These are phyloP conservation scores for Mus spretus DNA, from an alignment of 2,797 vertebrate species.

Conservation along the genomic window DNA sequence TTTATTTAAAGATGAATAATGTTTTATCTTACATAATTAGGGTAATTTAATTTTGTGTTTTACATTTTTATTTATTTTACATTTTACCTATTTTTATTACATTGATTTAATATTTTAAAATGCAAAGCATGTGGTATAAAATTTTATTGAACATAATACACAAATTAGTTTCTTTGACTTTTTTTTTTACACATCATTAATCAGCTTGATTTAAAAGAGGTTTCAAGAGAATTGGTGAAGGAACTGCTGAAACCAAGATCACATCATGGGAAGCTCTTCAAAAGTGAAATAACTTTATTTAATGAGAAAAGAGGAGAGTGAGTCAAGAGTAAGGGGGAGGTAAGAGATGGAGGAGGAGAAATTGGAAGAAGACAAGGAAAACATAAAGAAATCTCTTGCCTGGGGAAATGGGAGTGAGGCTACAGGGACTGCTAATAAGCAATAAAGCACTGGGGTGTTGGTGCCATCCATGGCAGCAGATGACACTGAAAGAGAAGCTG, in stretches of 20 bases:
- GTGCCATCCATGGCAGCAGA: not conserved
- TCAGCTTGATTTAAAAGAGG: not conserved
- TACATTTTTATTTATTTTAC: not conserved
- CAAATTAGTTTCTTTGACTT: not conserved
- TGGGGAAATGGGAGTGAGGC: not conserved
- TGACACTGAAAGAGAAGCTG: no score
- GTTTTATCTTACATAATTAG: not conserved
- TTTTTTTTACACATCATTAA: not conserved
- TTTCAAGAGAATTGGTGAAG: not conserved
- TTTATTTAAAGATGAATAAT: not conserved
- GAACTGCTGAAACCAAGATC: not conserved
- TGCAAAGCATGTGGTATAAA: not conserved
- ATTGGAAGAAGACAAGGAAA: not conserved
- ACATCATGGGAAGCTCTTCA: not conserved
- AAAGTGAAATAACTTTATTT: not conserved
- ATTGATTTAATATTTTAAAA: slow-evolving; percentile 23
- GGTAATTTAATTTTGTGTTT: not conserved
- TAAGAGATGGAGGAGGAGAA: not conserved
- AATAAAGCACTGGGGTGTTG: not conserved
- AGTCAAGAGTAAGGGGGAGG: no score
- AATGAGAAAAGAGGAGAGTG: not conserved
- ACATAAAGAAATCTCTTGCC: not conserved
- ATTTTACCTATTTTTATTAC: not conserved
- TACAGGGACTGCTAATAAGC: not conserved
- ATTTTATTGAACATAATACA: not conserved